Percentiles rank a stretch among this genome's conserved stretches.
These are phyloP conservation scores for Drosophila eugracilis DNA, from an alignment of 1,140 invertebrate genomes.

Conservation along the genomic window DNA sequence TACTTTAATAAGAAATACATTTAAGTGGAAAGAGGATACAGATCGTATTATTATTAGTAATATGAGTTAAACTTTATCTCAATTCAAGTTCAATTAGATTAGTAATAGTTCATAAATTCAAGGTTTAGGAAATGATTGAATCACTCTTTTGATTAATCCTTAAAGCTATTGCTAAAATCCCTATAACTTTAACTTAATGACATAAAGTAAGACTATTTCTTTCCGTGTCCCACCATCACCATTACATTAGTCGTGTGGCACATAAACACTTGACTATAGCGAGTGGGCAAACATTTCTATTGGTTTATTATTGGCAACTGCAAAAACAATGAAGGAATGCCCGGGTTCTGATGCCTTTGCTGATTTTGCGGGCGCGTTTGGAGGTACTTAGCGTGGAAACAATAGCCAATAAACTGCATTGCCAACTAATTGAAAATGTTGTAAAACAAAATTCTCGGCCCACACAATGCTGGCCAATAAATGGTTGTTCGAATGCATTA, in stretches of 20 bases:
- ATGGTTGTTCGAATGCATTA: conserved; percentile 69
- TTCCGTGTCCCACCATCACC: not conserved
- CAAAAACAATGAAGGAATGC: conserved; percentile 38
- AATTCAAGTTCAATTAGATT: too few species aligned
- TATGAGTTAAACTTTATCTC: too few species aligned
- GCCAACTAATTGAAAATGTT: conserved; percentile 79
- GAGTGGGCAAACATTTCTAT: conserved; percentile 30
- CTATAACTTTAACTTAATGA: too few species aligned
- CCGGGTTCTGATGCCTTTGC: conserved; percentile 25
- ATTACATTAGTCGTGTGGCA: conserved; percentile 1
- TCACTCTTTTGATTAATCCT: too few species aligned
- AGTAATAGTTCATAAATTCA: too few species aligned
- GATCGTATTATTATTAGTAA: too few species aligned
- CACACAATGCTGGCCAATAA: conserved; percentile 60
- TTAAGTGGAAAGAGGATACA: too few species aligned
- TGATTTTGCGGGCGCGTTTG: conserved; percentile 30
- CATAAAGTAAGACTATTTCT: not conserved
- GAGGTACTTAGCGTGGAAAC: conserved; percentile 71
- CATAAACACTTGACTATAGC: conserved; percentile 21
- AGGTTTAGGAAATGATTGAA: too few species aligned
- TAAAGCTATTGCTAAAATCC: too few species aligned
- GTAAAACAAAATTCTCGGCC: conserved; percentile 68
- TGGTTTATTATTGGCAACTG: conserved; percentile 58
- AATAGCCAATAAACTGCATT: conserved; percentile 78
- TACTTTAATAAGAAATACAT: not conserved